These are phyloP conservation scores for Tanaodytes sp. DNA, from an alignment of 2,888 invertebrate genomes.

Conservation along the genomic window DNA sequence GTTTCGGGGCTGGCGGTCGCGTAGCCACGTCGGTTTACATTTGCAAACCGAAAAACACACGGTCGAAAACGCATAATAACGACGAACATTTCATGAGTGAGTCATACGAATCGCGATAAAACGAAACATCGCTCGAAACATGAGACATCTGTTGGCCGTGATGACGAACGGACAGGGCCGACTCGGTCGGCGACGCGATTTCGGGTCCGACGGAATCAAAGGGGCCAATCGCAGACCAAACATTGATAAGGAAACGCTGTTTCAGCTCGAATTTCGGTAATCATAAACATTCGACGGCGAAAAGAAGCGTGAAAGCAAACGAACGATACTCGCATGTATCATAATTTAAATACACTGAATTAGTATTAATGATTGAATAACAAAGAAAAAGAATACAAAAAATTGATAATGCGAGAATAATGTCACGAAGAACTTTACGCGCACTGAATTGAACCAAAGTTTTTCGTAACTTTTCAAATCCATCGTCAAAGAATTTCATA, in stretches of 20 bases:
- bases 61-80: slow-evolving; percentile 39
- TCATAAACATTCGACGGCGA: slow-evolving; percentile 1
- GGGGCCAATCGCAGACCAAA: slow-evolving; percentile 58
- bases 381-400: not conserved
- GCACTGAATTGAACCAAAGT: no score
- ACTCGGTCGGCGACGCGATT: slow-evolving; percentile 38
- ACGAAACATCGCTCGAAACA: slow-evolving; percentile 44
- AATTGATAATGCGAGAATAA: not conserved
- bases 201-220: slow-evolving; percentile 43
- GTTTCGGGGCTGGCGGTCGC: slow-evolving; percentile 15
- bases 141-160: slow-evolving; percentile 43
- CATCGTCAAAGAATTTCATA: no score
- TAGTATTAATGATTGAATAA: no score
- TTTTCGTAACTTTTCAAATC: no score
- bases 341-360: no score
- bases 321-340: no score
- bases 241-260: slow-evolving; percentile 58
- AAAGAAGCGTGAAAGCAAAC: no score
- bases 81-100: slow-evolving; percentile 45
- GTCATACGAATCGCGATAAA: slow-evolving; percentile 45
- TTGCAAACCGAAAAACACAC: slow-evolving; percentile 33
- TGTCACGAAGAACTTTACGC: no score
- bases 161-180: slow-evolving; percentile 35
- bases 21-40: slow-evolving; percentile 23
- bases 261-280: slow-evolving; percentile 39